These are phyloP conservation scores for Stylophora pistillata DNA, from an alignment of 64 coral and sea anemone genomes.

Conservation along the genomic window DNA sequence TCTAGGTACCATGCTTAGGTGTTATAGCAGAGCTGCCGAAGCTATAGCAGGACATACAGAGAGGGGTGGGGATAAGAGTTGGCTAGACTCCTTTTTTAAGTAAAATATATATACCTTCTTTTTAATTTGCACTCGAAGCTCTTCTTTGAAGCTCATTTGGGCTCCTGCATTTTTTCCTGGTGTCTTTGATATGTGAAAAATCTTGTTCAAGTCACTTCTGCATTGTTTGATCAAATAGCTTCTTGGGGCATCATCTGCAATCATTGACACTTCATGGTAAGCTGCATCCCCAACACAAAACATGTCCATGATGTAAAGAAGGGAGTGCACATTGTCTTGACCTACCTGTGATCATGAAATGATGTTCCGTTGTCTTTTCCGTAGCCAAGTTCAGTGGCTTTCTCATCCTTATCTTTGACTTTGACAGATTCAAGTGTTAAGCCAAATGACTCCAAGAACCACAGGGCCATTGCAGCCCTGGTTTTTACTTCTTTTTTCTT, in stretches of 20 bases:
- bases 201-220: conserved; percentile 37
- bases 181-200: conserved; percentile 31
- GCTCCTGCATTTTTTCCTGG: conserved; percentile 52
- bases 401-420: not conserved
- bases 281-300: conserved; percentile 58
- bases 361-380: not conserved
- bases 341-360: conserved; percentile 12
- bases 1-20: conserved; percentile 7
- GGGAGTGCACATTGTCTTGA: conserved; percentile 22
- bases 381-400: conserved; percentile 1
- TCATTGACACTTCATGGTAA: conserved; percentile 32
- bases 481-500: conserved; percentile 44
- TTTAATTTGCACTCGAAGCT: conserved; percentile 34
- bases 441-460: conserved; percentile 43
- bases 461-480: conserved; percentile 31
- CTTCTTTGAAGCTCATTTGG: conserved; percentile 45
- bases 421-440: not conserved
- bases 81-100: conserved; percentile 12
- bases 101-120: conserved; percentile 28
- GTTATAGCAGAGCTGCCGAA: not conserved
- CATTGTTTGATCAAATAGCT: conserved; percentile 65
- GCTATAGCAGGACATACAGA: conserved; percentile 9
- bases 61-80: conserved; percentile 14
- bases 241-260: not conserved
- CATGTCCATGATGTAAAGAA: conserved; percentile 43